These are phyloP conservation scores for Petroica traversi DNA, from an alignment of 2,113 vertebrate species.

Conservation along the genomic window DNA sequence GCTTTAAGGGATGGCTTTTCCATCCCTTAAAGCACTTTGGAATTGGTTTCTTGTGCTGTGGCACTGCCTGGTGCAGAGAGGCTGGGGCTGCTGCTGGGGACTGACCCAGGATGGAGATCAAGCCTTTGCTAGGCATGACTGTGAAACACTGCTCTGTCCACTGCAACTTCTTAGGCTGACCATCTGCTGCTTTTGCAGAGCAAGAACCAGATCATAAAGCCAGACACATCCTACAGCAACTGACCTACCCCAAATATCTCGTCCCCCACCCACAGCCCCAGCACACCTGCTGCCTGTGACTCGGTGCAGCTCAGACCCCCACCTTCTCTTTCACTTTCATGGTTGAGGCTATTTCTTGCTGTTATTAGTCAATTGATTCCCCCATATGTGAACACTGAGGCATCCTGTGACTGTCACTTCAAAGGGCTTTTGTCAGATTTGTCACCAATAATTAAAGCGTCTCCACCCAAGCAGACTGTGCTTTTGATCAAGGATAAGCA, in stretches of 20 bases:
- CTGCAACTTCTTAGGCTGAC: background rate
- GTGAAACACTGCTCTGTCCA: background rate
- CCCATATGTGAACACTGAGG: background rate
- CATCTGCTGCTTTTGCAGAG: background rate
- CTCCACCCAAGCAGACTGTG: background rate
- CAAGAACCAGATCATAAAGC: background rate
- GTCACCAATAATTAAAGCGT: background rate
- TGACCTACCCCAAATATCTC: background rate
- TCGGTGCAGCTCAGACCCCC: background rate
- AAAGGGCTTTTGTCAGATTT: conserved; percentile 15
- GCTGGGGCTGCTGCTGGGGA: background rate
- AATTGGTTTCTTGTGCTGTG: background rate
- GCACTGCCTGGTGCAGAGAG: fast-evolving
- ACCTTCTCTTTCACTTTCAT: background rate
- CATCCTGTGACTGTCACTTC: background rate
- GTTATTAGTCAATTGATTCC: background rate
- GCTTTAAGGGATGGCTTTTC: too few species aligned
- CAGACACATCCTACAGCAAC: background rate
- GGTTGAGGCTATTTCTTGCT: background rate
- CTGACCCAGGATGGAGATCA: background rate
- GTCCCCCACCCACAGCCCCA: background rate
- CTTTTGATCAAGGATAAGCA: conserved; percentile 35
- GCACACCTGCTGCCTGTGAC: background rate
- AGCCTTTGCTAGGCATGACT: background rate
- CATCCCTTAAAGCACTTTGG: background rate